phyloP scores from a whole-genome alignment of 2,888 invertebrate species.

The Euzetes globulus region DNA sequence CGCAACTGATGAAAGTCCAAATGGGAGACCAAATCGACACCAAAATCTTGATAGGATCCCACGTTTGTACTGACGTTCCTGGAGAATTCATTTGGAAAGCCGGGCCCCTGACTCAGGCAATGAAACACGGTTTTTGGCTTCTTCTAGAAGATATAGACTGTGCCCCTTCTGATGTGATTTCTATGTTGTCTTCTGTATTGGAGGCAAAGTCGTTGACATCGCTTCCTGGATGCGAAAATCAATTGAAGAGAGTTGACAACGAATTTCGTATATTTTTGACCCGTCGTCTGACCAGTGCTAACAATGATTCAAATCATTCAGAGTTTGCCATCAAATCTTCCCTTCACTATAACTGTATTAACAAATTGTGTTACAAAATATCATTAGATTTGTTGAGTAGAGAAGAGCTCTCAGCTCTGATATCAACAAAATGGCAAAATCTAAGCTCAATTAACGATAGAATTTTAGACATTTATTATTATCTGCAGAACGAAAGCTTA shows the following conservation, averaged over 20 bases:
- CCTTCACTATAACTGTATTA: constrained; percentile 40
- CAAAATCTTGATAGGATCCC: constrained; percentile 81
- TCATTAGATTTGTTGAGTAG: constrained; percentile 69
- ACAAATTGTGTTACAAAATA: constrained; percentile 69
- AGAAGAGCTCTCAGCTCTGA: constrained; percentile 59
- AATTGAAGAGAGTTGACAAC: constrained; percentile 24
- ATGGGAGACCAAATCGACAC: constrained; percentile 95
- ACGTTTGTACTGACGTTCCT: constrained; percentile 89
- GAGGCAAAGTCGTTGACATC: constrained; percentile 63
- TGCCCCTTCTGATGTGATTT: constrained; percentile 85
- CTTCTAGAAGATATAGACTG: constrained; percentile 91
- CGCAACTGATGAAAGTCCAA: constrained; percentile 72
- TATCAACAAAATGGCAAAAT: constrained; percentile 57
- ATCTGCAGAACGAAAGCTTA: constrained; percentile 52
- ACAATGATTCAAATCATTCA: constrained; percentile 34
- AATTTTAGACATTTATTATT: constrained; percentile 73
- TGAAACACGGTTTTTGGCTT: constrained; percentile 78
- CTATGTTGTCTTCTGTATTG: constrained; percentile 72
- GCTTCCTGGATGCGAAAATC: constrained; percentile 33
- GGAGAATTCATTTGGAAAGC: constrained; percentile 96
- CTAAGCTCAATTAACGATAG: constrained; percentile 64
- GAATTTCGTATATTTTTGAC: constrained; percentile 38
- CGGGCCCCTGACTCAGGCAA: constrained; percentile 79
- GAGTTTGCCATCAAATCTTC: constrained; percentile 31
- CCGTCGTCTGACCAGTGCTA: constrained; percentile 20